Evolutionary conservation across 2,888 invertebrate species (phyloP).

Genomic region (Phytoseiulus persimilis): DNA sequence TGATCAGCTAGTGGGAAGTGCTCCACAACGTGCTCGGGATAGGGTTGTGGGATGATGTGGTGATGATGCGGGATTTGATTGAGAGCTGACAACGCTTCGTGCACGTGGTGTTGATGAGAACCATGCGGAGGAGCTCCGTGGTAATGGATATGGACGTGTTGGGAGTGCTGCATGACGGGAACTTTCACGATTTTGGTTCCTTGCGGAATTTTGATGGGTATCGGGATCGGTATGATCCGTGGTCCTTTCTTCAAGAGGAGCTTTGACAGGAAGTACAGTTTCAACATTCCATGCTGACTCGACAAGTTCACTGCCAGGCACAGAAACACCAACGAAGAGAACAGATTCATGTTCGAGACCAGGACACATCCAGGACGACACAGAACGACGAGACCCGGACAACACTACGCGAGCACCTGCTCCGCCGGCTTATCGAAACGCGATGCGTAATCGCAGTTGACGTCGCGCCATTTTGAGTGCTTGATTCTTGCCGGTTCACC

Average conservation of each 20-base stretch:
- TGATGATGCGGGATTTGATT: neutral
- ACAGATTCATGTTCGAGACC: neutral
- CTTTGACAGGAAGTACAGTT: neutral
- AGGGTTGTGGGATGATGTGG: neutral
- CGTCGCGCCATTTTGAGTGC: neutral
- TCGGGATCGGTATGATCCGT: slow-evolving; percentile 14
- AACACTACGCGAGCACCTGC: neutral
- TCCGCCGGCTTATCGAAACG: neutral
- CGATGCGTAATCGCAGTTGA: neutral
- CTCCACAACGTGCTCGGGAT: neutral
- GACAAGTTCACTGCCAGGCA: neutral
- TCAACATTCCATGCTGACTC: slow-evolving; percentile 7
- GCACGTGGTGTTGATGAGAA: neutral
- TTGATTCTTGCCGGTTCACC: neutral
- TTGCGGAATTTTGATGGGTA: slow-evolving; percentile 33
- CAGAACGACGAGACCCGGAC: neutral
- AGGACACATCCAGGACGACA: slow-evolving; percentile 5
- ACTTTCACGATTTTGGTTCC: slow-evolving; percentile 31
- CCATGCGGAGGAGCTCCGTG: neutral
- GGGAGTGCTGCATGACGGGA: neutral
- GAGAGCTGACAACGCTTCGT: neutral
- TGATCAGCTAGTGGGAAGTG: neutral
- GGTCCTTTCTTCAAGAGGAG: slow-evolving; percentile 27
- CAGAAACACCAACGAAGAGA: neutral
- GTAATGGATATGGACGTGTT: slow-evolving; percentile 29